Conservation (phyloP, 2,113 vertebrate genomes). For the Dascyllus trimaculatus region DNA sequence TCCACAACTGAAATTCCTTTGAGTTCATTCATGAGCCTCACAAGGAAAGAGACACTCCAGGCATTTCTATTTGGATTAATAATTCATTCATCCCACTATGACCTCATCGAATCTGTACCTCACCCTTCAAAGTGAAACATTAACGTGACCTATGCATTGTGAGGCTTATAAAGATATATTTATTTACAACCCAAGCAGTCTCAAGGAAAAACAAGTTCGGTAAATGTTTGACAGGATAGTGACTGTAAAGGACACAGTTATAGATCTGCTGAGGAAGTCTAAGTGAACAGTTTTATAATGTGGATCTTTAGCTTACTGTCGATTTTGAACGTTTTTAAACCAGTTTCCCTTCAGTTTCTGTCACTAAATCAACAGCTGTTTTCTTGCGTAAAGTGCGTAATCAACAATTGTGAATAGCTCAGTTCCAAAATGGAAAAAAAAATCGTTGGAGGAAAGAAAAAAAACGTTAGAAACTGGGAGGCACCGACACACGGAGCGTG, state of each 20-base stretch:
- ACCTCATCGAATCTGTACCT: not conserved
- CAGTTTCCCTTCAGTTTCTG: not conserved
- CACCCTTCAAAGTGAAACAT: slow-evolving; percentile 56
- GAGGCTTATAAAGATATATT: slow-evolving; percentile 34
- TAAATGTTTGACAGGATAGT: slow-evolving; percentile 73
- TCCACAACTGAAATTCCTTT: slow-evolving; percentile 36
- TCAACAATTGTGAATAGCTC: slow-evolving; percentile 50
- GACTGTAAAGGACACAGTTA: not conserved
- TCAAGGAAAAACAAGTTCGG: slow-evolving; percentile 29
- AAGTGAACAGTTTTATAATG: accelerated
- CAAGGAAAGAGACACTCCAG: not conserved
- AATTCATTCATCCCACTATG: not conserved
- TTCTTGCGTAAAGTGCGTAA: slow-evolving; percentile 55
- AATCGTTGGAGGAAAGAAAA: slow-evolving; percentile 4
- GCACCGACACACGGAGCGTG: slow-evolving; percentile 36
- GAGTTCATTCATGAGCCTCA: slow-evolving; percentile 35
- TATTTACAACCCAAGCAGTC: slow-evolving; percentile 41
- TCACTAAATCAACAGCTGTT: slow-evolving; percentile 33
- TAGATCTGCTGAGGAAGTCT: not conserved
- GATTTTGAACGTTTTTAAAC: not conserved
- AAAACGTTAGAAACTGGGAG: slow-evolving; percentile 59
- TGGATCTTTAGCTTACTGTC: not conserved
- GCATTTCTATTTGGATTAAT: slow-evolving; percentile 6
- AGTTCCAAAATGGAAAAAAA: slow-evolving; percentile 57
- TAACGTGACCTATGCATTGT: slow-evolving; percentile 34